Evolutionary conservation across 2,113 vertebrate genomes (phyloP).

Genomic region (Malurus cyaneus): DNA sequence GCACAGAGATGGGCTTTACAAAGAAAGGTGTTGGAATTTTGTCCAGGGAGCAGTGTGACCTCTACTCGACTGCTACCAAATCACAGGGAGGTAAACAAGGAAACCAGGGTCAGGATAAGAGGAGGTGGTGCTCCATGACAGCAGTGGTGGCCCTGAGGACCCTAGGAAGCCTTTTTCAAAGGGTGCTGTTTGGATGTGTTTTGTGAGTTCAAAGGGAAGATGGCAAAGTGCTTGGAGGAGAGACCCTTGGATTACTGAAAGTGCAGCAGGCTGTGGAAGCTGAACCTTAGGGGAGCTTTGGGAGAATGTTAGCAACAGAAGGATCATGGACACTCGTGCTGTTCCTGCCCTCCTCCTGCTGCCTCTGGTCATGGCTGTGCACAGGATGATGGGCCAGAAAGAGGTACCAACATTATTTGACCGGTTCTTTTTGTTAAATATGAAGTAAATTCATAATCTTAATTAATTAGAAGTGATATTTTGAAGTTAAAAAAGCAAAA

Average conservation of each 20-base stretch:
- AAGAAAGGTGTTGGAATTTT: background rate
- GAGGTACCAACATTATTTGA: background rate
- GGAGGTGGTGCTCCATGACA: background rate
- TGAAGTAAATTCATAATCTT: background rate
- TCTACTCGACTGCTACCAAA: background rate
- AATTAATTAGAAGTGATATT: background rate
- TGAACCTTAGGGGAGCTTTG: fast-evolving
- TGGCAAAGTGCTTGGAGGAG: background rate
- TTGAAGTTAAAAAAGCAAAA: background rate
- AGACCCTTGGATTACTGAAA: background rate
- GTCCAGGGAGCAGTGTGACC: background rate
- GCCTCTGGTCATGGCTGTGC: no score
- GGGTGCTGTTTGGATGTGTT: background rate
- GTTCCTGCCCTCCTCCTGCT: background rate
- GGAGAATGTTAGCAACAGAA: background rate
- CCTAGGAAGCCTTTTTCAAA: background rate
- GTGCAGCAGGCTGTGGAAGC: background rate
- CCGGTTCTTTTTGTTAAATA: background rate
- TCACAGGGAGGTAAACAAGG: background rate
- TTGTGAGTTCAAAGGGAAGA: background rate
- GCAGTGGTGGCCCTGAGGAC: background rate
- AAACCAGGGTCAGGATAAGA: background rate
- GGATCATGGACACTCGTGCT: fast-evolving
- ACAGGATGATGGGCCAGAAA: background rate
- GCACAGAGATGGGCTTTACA: background rate